phyloP scores from a whole-genome alignment of 1,140 invertebrate genomes.

The Aphis gossypii region DNA sequence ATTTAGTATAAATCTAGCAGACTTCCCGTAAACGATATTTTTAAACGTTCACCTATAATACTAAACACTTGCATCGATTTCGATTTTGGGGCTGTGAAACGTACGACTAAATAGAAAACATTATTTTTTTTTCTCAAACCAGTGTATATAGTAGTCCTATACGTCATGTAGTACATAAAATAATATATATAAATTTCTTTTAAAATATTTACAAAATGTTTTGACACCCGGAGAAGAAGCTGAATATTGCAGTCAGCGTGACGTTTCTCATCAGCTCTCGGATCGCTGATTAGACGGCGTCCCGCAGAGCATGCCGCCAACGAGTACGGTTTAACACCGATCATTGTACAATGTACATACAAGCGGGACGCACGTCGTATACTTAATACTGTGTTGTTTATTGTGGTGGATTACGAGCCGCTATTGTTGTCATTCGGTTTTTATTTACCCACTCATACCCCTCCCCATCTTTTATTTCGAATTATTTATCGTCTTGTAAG shows the following conservation, averaged over 20 bases:
- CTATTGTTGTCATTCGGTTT: slow-evolving; percentile 10
- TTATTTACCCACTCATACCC: background rate
- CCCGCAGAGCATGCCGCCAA: background rate
- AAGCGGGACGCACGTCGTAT: background rate
- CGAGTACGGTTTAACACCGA: background rate
- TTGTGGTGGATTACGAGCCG: background rate
- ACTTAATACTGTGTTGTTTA: background rate
- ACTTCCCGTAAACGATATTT: background rate
- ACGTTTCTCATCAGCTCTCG: background rate
- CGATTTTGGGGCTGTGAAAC: background rate
- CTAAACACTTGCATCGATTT: background rate
- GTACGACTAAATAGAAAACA: background rate
- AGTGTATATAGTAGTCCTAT: too few species aligned
- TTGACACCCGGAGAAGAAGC: background rate
- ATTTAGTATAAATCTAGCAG: background rate
- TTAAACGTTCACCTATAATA: background rate
- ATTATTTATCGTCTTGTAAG: background rate
- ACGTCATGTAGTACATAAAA: too few species aligned
- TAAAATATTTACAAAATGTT: background rate
- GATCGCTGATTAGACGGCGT: background rate
- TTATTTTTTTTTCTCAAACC: background rate
- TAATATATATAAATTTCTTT: background rate
- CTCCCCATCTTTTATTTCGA: background rate
- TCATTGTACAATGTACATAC: background rate
- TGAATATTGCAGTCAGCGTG: background rate